Conservation (phyloP, 2,113 vertebrate genomes). For the Pelecanus crispus region DNA sequence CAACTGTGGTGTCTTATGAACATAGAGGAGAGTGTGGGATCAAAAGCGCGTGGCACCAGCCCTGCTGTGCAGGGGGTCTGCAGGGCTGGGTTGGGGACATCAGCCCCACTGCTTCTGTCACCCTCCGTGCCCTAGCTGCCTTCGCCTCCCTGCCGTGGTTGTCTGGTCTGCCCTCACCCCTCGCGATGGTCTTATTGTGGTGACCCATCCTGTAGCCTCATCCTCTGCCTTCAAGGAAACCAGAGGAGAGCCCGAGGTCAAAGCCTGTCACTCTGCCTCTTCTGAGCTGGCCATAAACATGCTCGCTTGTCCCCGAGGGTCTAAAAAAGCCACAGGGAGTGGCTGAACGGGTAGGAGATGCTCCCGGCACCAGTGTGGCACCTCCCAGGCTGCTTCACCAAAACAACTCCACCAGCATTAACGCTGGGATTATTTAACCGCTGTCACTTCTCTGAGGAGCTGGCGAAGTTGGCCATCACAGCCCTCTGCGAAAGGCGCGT, state of each 20-base stretch:
- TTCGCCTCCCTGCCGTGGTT: background rate
- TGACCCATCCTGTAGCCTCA: background rate
- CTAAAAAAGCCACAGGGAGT: background rate
- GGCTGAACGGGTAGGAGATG: background rate
- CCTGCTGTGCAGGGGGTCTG: background rate
- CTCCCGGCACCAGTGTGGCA: background rate
- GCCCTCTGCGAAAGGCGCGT: rapidly evolving
- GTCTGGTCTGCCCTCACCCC: background rate
- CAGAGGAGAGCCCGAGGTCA: background rate
- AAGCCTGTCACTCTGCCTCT: background rate
- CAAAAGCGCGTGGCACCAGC: background rate
- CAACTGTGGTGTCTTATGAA: background rate
- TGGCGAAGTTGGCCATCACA: background rate
- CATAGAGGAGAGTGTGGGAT: background rate
- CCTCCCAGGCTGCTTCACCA: background rate
- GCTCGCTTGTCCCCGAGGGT: rapidly evolving
- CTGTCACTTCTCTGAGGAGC: background rate
- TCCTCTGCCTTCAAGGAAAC: background rate
- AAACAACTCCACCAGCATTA: background rate
- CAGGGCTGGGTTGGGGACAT: background rate
- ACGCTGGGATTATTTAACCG: background rate
- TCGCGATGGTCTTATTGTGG: rapidly evolving
- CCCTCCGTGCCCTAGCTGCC: background rate
- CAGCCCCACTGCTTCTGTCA: background rate
- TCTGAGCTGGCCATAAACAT: background rate